phyloP scores from a whole-genome alignment of 2,113 vertebrate genomes.

The Tyto alba region DNA sequence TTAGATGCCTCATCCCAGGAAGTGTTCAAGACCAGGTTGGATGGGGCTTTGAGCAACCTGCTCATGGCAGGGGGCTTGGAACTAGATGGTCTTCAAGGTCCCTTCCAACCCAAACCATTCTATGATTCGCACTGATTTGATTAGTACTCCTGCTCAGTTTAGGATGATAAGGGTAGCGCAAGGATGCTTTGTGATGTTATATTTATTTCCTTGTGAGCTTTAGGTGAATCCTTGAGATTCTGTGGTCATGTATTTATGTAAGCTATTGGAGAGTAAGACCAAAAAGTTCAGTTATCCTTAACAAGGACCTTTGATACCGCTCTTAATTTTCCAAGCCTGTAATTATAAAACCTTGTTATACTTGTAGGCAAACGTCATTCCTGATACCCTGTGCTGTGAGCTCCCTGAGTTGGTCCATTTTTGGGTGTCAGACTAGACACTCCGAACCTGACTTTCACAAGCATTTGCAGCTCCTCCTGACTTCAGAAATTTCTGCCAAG shows the following conservation, averaged over 20 bases:
- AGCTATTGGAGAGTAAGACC: neutral
- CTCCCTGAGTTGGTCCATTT: neutral
- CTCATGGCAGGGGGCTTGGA: no score
- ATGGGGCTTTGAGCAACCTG: no score
- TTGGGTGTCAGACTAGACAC: neutral
- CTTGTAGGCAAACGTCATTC: neutral
- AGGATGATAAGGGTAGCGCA: neutral
- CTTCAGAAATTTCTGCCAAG: neutral
- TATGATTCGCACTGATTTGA: neutral
- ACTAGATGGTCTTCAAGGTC: no score
- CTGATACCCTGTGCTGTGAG: neutral
- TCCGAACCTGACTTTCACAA: neutral
- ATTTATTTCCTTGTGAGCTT: neutral
- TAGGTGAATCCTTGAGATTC: neutral
- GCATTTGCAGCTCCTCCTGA: neutral
- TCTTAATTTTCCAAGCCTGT: neutral
- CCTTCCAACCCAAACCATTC: no score
- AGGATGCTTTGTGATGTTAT: neutral
- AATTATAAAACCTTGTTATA: neutral
- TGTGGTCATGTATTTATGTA: neutral
- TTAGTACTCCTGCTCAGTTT: neutral
- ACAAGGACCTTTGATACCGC: neutral
- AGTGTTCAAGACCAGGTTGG: no score
- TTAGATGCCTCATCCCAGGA: no score
- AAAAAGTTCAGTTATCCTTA: neutral